Evolutionary conservation across 1,140 invertebrate genomes (phyloP).

Genomic region (Rhagoletis pomonella): DNA sequence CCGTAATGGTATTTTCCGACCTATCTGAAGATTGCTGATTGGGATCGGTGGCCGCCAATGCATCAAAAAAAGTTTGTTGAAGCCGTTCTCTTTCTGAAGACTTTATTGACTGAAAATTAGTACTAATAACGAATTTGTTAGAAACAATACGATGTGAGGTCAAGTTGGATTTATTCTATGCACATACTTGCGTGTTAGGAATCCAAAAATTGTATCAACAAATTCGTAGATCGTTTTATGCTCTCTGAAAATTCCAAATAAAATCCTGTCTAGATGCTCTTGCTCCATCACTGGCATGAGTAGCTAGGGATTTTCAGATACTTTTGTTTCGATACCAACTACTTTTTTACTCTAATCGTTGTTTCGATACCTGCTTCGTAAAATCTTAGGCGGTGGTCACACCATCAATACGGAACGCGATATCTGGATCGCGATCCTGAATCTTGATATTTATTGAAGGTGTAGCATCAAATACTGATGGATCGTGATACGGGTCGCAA

Average conservation of each 20-base stretch:
- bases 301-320: too few relatives aligned
- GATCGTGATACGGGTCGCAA: too few relatives aligned
- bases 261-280: conserved; percentile 65
- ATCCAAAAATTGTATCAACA: conserved; percentile 81
- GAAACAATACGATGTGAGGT: too few relatives aligned
- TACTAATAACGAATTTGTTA: background rate
- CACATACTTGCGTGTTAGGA: conserved; percentile 78
- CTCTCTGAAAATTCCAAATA: conserved; percentile 71
- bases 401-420: too few relatives aligned
- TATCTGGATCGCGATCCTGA: too few relatives aligned
- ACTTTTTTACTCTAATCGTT: too few relatives aligned
- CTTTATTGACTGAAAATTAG: background rate
- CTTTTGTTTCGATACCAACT: too few relatives aligned
- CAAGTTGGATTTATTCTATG: too few relatives aligned
- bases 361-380: too few relatives aligned
- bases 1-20: conserved; percentile 55
- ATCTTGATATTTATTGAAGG: too few relatives aligned
- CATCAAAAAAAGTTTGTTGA: background rate
- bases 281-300: background rate
- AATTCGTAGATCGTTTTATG: conserved; percentile 80
- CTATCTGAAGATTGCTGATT: conserved; percentile 57
- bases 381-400: too few relatives aligned
- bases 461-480: too few relatives aligned
- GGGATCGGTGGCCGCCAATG: conserved; percentile 55
- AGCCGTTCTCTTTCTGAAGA: background rate